Base-by-base conservation (phyloP, 1,140 invertebrate species). In the Oscheius sp. region DNA sequence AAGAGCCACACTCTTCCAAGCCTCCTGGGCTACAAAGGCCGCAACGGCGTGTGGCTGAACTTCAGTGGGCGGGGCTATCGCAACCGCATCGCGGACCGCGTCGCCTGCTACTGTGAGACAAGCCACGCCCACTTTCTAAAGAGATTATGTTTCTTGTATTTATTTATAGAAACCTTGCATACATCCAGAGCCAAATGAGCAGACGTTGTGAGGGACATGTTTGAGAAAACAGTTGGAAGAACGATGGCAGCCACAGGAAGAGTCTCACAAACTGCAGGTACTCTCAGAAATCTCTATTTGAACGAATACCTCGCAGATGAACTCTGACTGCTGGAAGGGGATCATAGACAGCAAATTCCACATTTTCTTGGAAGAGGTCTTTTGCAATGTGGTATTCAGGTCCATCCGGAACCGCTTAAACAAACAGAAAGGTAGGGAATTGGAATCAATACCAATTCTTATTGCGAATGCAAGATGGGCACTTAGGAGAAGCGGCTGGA, bases 1-100 rank as follows among this genome's bases (percentile, higher is more conserved):
- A 4, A 68, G 32, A 7, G 61, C 67, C 1, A 68, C 67, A 29
- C 35, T 55, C 23, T 61, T 68, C 67, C 67, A 68, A 31, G 52
- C 55, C 23, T 68, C 67, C 1, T 38, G 52, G 38, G 52, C 35
- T 26, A 59, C 36, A n/a, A 68, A 68, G 18, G 49, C 49, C 3
- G 67, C 67, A 2, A 49, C 67, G 2, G 67, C 67, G 15, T 23
- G 7, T 13, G 49, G 49, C 23, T 55, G 49, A 55, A 55, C 28
- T 55, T 55, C 49, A 7, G 28, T 13, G 15, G 49, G 49, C 7
- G 49, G 49, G 28, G 49, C 49, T 4, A 55, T 7, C 15, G 7
- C 15, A 26, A 20, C 23, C 7, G 23, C 15, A 55, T 26, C 49
- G 23, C 49, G 15, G 49, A 55, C 28, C 28, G 15, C 49, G 15